A percentile compares a stretch with the other conserved stretches of the same genome.
phyloP scores from a whole-genome alignment of 2,888 invertebrate species.

The Alitta virens region DNA sequence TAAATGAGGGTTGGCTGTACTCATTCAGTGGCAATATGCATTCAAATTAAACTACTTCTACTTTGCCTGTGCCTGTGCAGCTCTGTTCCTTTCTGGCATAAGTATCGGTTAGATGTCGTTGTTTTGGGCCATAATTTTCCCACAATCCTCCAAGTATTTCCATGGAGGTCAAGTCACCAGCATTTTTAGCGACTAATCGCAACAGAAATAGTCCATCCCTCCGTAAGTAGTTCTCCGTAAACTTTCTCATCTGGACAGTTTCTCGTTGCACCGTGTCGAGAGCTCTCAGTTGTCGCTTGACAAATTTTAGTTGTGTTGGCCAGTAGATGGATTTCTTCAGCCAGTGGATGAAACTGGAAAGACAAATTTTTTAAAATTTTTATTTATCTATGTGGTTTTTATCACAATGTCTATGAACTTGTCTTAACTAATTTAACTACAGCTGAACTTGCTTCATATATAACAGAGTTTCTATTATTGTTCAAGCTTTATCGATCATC shows the following conservation, averaged over 20 bases:
- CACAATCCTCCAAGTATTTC: constrained; percentile 42
- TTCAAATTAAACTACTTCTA: constrained; percentile 16
- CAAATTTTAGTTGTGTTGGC: constrained; percentile 17
- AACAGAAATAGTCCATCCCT: constrained; percentile 54
- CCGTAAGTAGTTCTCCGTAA: constrained; percentile 47
- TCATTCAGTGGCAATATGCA: no score
- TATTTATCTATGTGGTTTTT: no score
- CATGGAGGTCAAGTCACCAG: constrained; percentile 48
- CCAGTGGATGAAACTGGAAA: constrained; percentile 57
- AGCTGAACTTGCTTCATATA: no score
- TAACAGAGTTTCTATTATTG: no score
- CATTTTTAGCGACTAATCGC: constrained; percentile 51
- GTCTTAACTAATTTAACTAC: no score
- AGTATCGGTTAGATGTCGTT: constrained; percentile 9
- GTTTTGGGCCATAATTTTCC: constrained; percentile 41
- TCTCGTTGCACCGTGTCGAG: constrained; percentile 33
- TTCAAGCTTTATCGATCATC: no score
- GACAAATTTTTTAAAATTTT: no score
- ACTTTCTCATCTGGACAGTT: constrained; percentile 38
- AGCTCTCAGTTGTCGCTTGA: constrained; percentile 20
- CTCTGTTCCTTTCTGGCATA: constrained; percentile 1
- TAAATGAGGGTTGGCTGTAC: no score
- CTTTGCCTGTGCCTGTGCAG: background rate
- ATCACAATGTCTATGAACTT: no score
- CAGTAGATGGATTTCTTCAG: constrained; percentile 26